Evolutionary conservation across 2,888 invertebrate genomes (phyloP).

Genomic region (Tinea trinotella): DNA sequence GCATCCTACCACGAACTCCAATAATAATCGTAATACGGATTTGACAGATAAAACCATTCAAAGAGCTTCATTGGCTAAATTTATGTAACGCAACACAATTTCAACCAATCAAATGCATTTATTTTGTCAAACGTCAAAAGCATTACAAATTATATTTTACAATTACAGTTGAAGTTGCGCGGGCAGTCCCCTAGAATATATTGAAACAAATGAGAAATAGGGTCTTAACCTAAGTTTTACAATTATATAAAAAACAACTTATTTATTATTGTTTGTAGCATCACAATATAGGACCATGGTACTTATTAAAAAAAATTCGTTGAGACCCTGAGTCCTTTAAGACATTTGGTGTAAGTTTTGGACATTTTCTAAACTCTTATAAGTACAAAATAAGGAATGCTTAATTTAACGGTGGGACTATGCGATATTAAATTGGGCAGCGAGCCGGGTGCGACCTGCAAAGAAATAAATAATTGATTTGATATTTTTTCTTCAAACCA

Average conservation of each 20-base stretch:
- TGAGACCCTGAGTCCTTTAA: conserved; percentile 12
- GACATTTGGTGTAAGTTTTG: conserved; percentile 6
- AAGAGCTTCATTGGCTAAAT: too few species aligned
- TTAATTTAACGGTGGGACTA: conserved; percentile 42
- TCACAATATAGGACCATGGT: conserved; percentile 57
- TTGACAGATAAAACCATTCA: too few species aligned
- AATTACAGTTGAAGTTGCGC: too few species aligned
- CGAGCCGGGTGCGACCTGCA: conserved; percentile 59
- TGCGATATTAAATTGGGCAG: conserved; percentile 57
- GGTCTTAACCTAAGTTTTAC: background rate
- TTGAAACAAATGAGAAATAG: background rate
- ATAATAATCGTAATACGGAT: too few species aligned
- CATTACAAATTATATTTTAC: too few species aligned
- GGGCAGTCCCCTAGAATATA: background rate
- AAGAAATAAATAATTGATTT: too few species aligned
- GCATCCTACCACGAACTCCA: too few species aligned
- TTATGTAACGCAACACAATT: too few species aligned
- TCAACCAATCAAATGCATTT: too few species aligned
- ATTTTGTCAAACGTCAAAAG: too few species aligned
- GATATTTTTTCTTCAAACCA: too few species aligned
- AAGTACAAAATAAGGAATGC: conserved; percentile 41
- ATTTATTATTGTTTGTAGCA: conserved; percentile 69
- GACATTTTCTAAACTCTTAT: background rate
- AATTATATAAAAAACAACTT: conserved; percentile 22
- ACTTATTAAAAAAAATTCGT: conserved; percentile 35